A percentile compares a stretch with the other conserved stretches of the same genome.
These are phyloP conservation scores for Beroe forskalii DNA, from an alignment of 37 sponge, comb jelly and placozoan species.

Conservation along the genomic window DNA sequence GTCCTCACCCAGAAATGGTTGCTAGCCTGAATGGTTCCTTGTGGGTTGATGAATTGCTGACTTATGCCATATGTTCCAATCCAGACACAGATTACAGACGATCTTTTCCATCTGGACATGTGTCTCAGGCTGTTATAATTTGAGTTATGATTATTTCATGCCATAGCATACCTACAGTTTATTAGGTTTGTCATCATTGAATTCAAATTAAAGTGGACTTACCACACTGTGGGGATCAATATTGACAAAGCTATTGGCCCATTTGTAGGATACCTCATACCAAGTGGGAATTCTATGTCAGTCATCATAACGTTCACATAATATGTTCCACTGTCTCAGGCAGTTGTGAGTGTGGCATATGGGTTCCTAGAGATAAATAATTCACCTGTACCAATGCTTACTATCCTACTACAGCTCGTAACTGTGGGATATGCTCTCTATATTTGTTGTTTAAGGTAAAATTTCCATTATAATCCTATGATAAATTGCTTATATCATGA, in stretches of 20 bases:
- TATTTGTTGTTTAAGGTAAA: neutral
- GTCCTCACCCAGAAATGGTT: neutral
- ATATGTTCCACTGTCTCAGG: slow-evolving; percentile 28
- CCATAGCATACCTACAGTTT: neutral
- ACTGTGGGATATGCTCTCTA: neutral
- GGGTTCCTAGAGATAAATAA: neutral
- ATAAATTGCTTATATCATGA: neutral
- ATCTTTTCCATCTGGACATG: slow-evolving; percentile 50
- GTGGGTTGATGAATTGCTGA: neutral
- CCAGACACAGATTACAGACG: slow-evolving; percentile 1
- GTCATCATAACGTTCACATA: too few species aligned
- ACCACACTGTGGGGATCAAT: too few species aligned
- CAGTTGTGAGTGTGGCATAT: slow-evolving; percentile 2
- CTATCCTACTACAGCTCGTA: neutral
- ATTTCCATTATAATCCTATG: neutral
- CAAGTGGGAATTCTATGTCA: too few species aligned
- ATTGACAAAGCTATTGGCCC: too few species aligned
- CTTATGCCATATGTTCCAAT: neutral
- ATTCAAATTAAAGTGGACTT: too few species aligned
- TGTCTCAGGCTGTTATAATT: neutral
- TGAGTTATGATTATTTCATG: neutral
- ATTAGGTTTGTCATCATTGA: too few species aligned
- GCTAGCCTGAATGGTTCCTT: neutral
- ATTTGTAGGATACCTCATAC: too few species aligned
- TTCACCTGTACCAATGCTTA: neutral